Evolutionary conservation across 2,113 vertebrate species (phyloP).

Genomic region (Lucifuga dentata): DNA sequence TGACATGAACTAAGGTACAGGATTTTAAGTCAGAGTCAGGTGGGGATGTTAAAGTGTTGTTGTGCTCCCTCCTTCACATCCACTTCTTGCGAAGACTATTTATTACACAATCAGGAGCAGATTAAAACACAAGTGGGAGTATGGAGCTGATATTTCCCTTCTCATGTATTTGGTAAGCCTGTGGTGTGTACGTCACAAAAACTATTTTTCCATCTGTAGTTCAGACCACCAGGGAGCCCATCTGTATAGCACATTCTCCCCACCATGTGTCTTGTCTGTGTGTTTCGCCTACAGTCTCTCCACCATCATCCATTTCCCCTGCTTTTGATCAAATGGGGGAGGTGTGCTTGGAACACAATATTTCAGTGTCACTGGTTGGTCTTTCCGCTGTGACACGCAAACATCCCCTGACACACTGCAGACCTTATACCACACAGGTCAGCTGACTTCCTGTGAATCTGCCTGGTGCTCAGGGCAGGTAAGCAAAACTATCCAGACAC

Average conservation of each 20-base stretch:
- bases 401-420: slow-evolving; percentile 35
- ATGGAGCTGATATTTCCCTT: slow-evolving; percentile 22
- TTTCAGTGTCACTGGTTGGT: slow-evolving; percentile 35
- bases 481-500: slow-evolving; percentile 15
- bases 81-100: neutral
- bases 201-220: slow-evolving; percentile 46
- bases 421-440: slow-evolving; percentile 53
- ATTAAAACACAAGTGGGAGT: slow-evolving; percentile 23
- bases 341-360: slow-evolving; percentile 48
- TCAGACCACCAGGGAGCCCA: slow-evolving; percentile 45
- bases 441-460: slow-evolving; percentile 64
- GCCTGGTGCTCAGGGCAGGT: slow-evolving; percentile 15
- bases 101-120: neutral
- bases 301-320: slow-evolving; percentile 54
- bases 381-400: slow-evolving; percentile 67
- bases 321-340: slow-evolving; percentile 34
- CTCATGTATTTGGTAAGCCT: slow-evolving; percentile 40
- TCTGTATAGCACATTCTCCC: slow-evolving; percentile 6
- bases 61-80: neutral
- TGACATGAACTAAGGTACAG: too few species aligned
- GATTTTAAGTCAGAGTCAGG: too few species aligned
- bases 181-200: slow-evolving; percentile 56
- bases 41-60: neutral
- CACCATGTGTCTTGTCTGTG: slow-evolving; percentile 2
- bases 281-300: slow-evolving; percentile 52